A percentile compares a stretch with the other conserved stretches of the same genome.
Conservation (phyloP, 2,888 invertebrate species). For the Chloroclysta siterata region DNA sequence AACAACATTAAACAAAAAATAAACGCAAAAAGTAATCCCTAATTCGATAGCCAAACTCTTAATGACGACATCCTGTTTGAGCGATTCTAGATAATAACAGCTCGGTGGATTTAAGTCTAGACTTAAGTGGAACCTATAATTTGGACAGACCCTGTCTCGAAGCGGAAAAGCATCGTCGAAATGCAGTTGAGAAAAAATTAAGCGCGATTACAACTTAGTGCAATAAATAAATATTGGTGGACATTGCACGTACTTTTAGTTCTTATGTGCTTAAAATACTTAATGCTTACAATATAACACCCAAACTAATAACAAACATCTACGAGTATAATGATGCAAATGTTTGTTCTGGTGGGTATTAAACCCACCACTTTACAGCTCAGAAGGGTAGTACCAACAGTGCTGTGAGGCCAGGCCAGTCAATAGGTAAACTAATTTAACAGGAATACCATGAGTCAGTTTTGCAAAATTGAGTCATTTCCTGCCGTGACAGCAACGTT, state of each 20-base stretch:
- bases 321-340: too few relatives aligned
- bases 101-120: slow-evolving; percentile 38
- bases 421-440: slow-evolving; percentile 59
- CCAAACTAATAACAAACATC: too few relatives aligned
- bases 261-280: too few relatives aligned
- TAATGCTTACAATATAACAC: too few relatives aligned
- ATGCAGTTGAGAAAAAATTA: slow-evolving; percentile 23
- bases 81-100: slow-evolving; percentile 71
- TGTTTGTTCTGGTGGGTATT: neutral
- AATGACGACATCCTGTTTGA: slow-evolving; percentile 70
- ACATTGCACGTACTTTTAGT: too few relatives aligned
- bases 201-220: neutral
- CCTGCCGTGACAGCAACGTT: slow-evolving; percentile 51
- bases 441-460: slow-evolving; percentile 56
- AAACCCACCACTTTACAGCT: neutral
- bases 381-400: neutral
- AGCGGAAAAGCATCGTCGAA: slow-evolving; percentile 18
- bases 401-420: slow-evolving; percentile 2
- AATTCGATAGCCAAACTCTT: slow-evolving; percentile 44
- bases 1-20: slow-evolving; percentile 23
- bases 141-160: slow-evolving; percentile 23
- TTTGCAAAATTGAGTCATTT: slow-evolving; percentile 54
- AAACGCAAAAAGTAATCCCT: slow-evolving; percentile 22
- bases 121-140: slow-evolving; percentile 34
- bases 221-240: too few relatives aligned